Evolutionary conservation across 2,888 invertebrate species (phyloP).

Genomic region (Brenthis daphne): DNA sequence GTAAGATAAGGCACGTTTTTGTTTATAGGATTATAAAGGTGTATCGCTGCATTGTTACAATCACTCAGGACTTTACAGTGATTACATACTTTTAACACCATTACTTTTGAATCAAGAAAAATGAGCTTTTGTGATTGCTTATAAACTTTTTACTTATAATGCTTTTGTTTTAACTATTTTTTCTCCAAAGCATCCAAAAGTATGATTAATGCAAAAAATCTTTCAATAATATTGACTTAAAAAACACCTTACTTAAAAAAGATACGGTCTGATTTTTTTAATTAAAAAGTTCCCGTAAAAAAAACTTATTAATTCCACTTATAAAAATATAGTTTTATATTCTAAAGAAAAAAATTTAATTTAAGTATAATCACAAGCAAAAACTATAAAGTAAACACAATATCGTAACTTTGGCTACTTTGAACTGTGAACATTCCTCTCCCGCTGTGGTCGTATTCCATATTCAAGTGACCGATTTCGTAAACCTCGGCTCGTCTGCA

Average conservation of each 20-base stretch:
- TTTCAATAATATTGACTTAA: too few relatives aligned
- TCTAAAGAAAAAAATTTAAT: too few relatives aligned
- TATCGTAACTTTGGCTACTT: neutral
- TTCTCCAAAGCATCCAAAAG: too few relatives aligned
- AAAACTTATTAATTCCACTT: too few relatives aligned
- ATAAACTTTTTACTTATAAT: neutral
- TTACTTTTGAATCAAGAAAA: neutral
- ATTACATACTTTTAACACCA: conserved; percentile 6
- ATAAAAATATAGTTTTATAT: too few relatives aligned
- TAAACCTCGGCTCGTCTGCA: conserved; percentile 33
- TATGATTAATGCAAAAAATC: too few relatives aligned
- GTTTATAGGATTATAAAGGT: conserved; percentile 25
- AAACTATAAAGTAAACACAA: neutral
- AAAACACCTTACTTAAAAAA: too few relatives aligned
- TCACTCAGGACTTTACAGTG: conserved; percentile 16
- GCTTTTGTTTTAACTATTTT: too few relatives aligned
- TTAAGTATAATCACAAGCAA: neutral
- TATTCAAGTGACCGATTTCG: conserved; percentile 25
- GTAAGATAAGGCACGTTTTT: conserved; percentile 37
- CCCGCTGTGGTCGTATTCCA: conserved; percentile 14
- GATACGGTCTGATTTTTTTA: too few relatives aligned
- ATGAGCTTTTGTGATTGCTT: neutral
- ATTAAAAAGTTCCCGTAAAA: too few relatives aligned
- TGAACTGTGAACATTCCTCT: neutral
- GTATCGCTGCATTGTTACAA: conserved; percentile 23